Conservation (phyloP, 1,140 invertebrate species). For the Zelostemma sp. region DNA sequence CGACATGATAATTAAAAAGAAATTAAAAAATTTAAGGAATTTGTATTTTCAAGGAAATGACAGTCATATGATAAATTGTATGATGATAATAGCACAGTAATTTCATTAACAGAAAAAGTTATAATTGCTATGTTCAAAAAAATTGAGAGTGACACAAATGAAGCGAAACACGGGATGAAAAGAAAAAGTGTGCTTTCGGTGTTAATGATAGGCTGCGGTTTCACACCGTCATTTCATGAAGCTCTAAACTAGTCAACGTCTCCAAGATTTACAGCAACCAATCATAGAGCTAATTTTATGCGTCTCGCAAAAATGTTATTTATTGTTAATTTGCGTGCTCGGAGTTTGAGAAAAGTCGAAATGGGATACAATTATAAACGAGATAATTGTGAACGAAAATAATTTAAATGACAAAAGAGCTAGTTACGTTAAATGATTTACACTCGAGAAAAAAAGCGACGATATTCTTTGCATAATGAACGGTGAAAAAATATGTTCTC, state of each 20-base stretch:
- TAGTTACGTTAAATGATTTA: not conserved
- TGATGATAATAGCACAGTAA: not conserved
- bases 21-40: not conserved
- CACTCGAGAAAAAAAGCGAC: not conserved
- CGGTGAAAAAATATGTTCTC: not conserved
- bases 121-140: not conserved
- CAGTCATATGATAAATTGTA: slow-evolving; percentile 3
- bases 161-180: slow-evolving; percentile 10
- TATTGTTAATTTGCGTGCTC: slow-evolving; percentile 29
- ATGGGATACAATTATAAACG: slow-evolving; percentile 2
- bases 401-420: not conserved
- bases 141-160: slow-evolving; percentile 16
- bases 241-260: slow-evolving; percentile 42
- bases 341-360: slow-evolving; percentile 5
- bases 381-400: not conserved
- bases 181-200: slow-evolving; percentile 18
- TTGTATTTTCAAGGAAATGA: not conserved
- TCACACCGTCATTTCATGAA: slow-evolving; percentile 36
- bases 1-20: not conserved
- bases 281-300: slow-evolving; percentile 48
- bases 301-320: slow-evolving; percentile 41
- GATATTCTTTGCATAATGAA: not conserved
- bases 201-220: slow-evolving; percentile 47
- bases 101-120: not conserved
- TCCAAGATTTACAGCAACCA: slow-evolving; percentile 47